Base-by-base conservation (phyloP, 1,140 invertebrate genomes). In the Achroia grisella region DNA sequence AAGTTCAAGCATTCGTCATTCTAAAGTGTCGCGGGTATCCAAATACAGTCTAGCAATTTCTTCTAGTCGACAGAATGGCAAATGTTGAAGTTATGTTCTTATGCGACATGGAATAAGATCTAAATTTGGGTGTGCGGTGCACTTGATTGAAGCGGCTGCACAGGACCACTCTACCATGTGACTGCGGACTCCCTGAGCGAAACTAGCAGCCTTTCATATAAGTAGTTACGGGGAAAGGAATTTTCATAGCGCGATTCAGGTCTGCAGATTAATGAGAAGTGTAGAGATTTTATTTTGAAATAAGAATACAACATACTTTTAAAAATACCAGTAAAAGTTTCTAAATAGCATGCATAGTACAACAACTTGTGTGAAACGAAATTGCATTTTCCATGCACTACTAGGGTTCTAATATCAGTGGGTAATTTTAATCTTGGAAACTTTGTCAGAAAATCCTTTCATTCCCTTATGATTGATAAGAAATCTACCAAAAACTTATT, bases 1-100 rank as follows among this genome's bases (percentile, higher is more conserved):
- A 59, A 60, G 69, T 76, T 65, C 75, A 79, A 79, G 72, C 59
- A 79, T 79, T 79, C 71, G 74, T 76, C 74, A 78, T 76, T 76
- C 74, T 67, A 50, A 32, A 44, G 54, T 39, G 66, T 76, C 68
- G 52, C 47, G 50, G 70, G 57, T 62, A 62, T 68, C 61, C 57
- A 45, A 70, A 66, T 71, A 76, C 66, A 64, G 62, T 70, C 71
- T 70, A 75, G 71, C 63, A 63, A 73, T 73, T 78, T 60, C 49
- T 56, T 72, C 70, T 76, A 75, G 74, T 72, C 63, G 68, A 74
- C 70, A 68, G 74, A 78, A 78, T 79, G 71, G 75, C 71, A 79
- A 79, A 79, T 72, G 58, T 76, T 76, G 71, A 79, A 79, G 62
- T 63, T 62, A 50, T 42, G 48, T 37, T 59, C 43, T 62, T 62